Conservation (phyloP, 2,888 invertebrate genomes). For the Aporophyla lueneburgensis region DNA sequence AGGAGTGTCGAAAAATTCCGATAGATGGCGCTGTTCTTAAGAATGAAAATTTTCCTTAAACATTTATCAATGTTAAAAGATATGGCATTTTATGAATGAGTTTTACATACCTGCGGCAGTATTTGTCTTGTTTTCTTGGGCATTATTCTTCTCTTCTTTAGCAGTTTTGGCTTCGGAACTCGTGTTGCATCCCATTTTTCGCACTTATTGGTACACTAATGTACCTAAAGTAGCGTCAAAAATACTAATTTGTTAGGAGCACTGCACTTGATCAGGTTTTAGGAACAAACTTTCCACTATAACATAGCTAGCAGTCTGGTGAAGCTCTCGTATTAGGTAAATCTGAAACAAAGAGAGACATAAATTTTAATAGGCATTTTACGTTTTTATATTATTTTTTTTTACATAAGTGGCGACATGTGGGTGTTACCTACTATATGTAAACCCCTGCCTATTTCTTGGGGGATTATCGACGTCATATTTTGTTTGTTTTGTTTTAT, state of each 20-base stretch:
- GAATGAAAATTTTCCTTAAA: no score
- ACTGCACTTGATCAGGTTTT: slow-evolving; percentile 52
- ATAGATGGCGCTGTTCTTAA: slow-evolving; percentile 57
- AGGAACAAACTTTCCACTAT: slow-evolving; percentile 62
- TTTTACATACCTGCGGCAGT: slow-evolving; percentile 69
- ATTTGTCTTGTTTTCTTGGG: slow-evolving; percentile 72
- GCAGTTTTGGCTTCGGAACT: slow-evolving; percentile 80
- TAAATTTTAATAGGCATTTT: neutral
- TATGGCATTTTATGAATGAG: no score
- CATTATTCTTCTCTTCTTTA: slow-evolving; percentile 74
- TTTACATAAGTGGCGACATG: no score
- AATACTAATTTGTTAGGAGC: slow-evolving; percentile 50
- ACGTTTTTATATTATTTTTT: no score
- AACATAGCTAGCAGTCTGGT: slow-evolving; percentile 66
- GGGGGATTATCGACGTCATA: no score
- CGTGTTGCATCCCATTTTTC: slow-evolving; percentile 83
- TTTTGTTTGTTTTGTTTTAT: no score
- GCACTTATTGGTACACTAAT: slow-evolving; percentile 56
- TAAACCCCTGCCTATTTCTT: no score
- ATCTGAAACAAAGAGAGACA: slow-evolving; percentile 72
- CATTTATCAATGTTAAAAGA: no score
- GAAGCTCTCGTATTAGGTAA: slow-evolving; percentile 59
- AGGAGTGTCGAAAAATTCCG: slow-evolving; percentile 34
- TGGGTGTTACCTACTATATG: no score
- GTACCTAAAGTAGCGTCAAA: slow-evolving; percentile 58